Evolutionary conservation across 2,797 vertebrate species (phyloP).

Genomic region (Peromyscus melanophrys): DNA sequence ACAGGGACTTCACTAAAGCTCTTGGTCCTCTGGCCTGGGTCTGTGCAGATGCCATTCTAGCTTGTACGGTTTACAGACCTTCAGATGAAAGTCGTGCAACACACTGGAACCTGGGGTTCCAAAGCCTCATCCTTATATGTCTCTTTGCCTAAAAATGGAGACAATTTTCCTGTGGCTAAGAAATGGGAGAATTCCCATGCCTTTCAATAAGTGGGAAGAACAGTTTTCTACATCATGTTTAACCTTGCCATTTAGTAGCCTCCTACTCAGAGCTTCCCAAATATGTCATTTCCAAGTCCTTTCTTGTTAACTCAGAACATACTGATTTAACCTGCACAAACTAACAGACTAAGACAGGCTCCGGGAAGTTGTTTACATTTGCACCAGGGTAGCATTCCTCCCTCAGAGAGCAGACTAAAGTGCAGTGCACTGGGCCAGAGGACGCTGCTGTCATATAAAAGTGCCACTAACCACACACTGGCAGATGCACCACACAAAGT

Average conservation of each 20-base stretch:
- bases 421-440: background rate
- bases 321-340: slow-evolving; percentile 13
- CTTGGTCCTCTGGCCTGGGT: slow-evolving; percentile 4
- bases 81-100: background rate
- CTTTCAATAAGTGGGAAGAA: background rate
- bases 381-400: background rate
- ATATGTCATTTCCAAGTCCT: background rate
- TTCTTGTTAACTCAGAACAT: background rate
- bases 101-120: slow-evolving; percentile 12
- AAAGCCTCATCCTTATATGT: slow-evolving; percentile 39
- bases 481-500: background rate
- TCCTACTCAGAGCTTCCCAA: background rate
- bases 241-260: slow-evolving; percentile 31
- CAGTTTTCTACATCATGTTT: slow-evolving; percentile 1
- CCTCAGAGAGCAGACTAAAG: background rate
- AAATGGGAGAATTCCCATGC: background rate
- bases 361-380: background rate
- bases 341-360: background rate
- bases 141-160: slow-evolving; percentile 48
- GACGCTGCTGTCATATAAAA: background rate
- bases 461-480: background rate
- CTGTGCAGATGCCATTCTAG: slow-evolving; percentile 1
- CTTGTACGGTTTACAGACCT: slow-evolving; percentile 33
- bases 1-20: slow-evolving; percentile 44
- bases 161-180: slow-evolving; percentile 31